Evolutionary conservation across 2,797 vertebrate species (phyloP).

Genomic region (Pangasius sanitwongsei): DNA sequence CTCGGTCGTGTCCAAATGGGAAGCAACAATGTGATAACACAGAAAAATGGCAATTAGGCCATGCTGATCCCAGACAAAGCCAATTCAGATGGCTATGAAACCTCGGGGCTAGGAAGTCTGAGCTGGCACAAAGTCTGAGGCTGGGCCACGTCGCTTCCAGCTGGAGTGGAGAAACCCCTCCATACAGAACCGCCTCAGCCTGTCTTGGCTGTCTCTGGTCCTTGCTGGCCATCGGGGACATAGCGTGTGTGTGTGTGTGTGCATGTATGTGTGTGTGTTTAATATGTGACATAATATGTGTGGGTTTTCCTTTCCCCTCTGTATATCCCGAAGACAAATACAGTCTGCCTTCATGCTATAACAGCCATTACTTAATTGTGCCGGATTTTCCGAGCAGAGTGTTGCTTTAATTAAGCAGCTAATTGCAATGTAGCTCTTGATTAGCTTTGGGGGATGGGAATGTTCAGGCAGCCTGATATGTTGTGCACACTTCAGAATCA

Average conservation of each 20-base stretch:
- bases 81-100: conserved; percentile 78
- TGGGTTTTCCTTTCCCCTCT: conserved; percentile 61
- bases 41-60: conserved; percentile 74
- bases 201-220: conserved; percentile 76
- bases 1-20: conserved; percentile 76
- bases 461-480: conserved; percentile 96
- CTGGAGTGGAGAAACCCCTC: conserved; percentile 72
- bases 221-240: conserved; percentile 77
- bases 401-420: conserved; percentile 99
- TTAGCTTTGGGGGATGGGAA: conserved; percentile 99
- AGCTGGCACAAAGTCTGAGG: conserved; percentile 72
- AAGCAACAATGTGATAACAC: conserved; percentile 75
- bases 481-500: conserved; percentile 99
- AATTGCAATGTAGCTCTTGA: conserved; percentile 99
- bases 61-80: conserved; percentile 69
- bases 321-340: conserved; percentile 76
- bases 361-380: conserved; percentile 87
- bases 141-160: conserved; percentile 78
- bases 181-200: conserved; percentile 68
- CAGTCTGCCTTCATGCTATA: conserved; percentile 81
- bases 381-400: conserved; percentile 80
- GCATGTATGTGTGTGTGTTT: conserved; percentile 59
- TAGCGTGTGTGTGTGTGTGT: conserved; percentile 65
- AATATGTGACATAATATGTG: conserved; percentile 69
- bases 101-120: conserved; percentile 71